Base-by-base conservation (phyloP, 2,113 vertebrate genomes). In the Pelmatolapia mariae region DNA sequence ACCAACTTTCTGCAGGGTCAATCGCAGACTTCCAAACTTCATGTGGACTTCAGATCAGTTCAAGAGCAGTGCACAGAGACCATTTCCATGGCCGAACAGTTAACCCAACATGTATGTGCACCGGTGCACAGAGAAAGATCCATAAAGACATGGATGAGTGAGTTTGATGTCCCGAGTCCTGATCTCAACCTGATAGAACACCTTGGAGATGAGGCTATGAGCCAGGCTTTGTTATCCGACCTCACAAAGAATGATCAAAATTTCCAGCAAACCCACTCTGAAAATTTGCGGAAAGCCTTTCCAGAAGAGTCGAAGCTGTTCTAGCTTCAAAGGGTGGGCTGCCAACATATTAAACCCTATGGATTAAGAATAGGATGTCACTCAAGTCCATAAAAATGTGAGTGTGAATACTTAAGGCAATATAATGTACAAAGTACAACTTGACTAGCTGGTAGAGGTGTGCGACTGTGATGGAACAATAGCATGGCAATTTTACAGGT, bases 211-310 rank as follows among this genome's bases (percentile, higher is more conserved):
- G 61, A 66, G 3, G 33, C 61, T 13, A 38, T 38, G 7, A 68
- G 61, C 19, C 33, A 68, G 19, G 61, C 33, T 38, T 68, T 22
- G 33, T 68, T 7, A 68, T 38, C 61, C 33, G 22, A 38, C 61
- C 19, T 22, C 33, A 22, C 4, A 66, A 66, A 38, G 19, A 38
- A 66, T 66, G 4, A 66, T 38, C 19, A 66, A 38, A 38, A 66
- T 38, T 38, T 38, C 19, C 19, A 66, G 22, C 61, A 38, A 66
- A 66, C 0, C 33, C 33, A 66, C 0, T 66, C 61, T 0, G 1
- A 13, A 38, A 66, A 66, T 8, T 8, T 38, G 61, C 38, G 33
- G 33, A 13, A 38, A 66, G 61, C 33, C 61, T 66, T 66, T 19
- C 33, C 33, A 66, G 19, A 66, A 38, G 3, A 66, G 56, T 29